Evolutionary conservation across 2,888 invertebrate species (phyloP), one percentile per base, ranked within the genome.

Genomic region (Epicampocera succincta): DNA sequence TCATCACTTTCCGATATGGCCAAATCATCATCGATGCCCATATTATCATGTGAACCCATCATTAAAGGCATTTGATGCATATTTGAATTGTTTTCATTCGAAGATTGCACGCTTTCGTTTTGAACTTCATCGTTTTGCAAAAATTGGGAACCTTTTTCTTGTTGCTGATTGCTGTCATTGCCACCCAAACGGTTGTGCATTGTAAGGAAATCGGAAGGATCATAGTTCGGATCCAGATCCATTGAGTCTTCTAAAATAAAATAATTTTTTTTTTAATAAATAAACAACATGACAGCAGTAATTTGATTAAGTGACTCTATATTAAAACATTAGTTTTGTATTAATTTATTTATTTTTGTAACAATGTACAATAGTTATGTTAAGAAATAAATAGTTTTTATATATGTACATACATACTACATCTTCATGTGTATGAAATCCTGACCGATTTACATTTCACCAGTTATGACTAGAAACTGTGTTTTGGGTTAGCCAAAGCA

Each of bases 171-270:
- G 63, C 58, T 84, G 50, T 83, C 84, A 60, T 86, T 83, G 13
- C 69, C 84, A 12, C 84, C 86, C 1, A 87, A 80, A 13, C 89
- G 87, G 78, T 88, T 90, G 66, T 93, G 92, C 90, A 95, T 88
- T 60, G 88, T 92, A 63, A 96, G 92, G 89, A 97, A 96, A 90
- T 96, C 97, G 0, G 96, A 95, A 0, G 96, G 96, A 91, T 97
- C 97, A 90, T 97, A 97, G 87, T 94, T 95, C 0, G 95, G 94
- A 91, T 96, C 96, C 21, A 95, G 93, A 85, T 95, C 95, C 92
- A 95, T 93, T 76, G 94, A 94, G 88, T 95, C 95, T 85, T 95
- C 94, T 93, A 78, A 17, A 73, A 42, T 44, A 50, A n/a, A 33
- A 52, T n/a, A n/a, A n/a, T n/a, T n/a, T n/a, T n/a, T n/a, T n/a